phyloP scores from a whole-genome alignment of 2,113 vertebrate species.

The Oxygymnocypris stewartii region DNA sequence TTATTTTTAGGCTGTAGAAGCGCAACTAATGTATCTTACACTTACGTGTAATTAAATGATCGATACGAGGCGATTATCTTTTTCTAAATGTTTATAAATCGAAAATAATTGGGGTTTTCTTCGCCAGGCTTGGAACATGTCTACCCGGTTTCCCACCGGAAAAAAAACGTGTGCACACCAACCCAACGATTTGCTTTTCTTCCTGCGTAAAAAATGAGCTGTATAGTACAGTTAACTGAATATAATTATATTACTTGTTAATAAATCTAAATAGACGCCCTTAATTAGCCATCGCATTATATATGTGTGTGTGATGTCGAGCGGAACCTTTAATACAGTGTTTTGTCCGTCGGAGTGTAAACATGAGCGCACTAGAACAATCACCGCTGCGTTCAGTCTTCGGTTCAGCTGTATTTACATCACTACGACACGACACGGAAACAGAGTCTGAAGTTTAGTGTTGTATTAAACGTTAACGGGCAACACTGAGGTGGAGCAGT shows the following conservation, averaged over 20 bases:
- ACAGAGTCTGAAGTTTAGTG: background rate
- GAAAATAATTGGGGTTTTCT: background rate
- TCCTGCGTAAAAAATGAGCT: background rate
- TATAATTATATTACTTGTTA: background rate
- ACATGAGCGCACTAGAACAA: conserved; percentile 8
- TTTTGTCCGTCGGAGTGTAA: conserved; percentile 39
- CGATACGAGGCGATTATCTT: background rate
- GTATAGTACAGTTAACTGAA: background rate
- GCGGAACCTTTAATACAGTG: conserved; percentile 15
- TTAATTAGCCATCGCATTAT: background rate
- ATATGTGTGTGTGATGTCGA: background rate
- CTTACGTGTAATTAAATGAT: background rate
- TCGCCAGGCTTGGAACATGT: background rate
- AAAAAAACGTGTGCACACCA: conserved; percentile 7
- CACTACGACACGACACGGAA: background rate
- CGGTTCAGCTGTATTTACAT: conserved; percentile 22
- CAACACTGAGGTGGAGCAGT: background rate
- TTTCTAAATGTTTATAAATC: background rate
- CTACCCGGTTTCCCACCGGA: conserved; percentile 29
- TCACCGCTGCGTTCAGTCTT: background rate
- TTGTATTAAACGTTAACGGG: background rate
- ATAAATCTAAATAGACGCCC: background rate
- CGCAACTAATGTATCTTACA: background rate
- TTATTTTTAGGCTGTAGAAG: background rate
- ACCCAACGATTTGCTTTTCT: background rate